Evolutionary conservation across 2,113 vertebrate genomes (phyloP).

Genomic region (Heterotilapia buettikoferi): DNA sequence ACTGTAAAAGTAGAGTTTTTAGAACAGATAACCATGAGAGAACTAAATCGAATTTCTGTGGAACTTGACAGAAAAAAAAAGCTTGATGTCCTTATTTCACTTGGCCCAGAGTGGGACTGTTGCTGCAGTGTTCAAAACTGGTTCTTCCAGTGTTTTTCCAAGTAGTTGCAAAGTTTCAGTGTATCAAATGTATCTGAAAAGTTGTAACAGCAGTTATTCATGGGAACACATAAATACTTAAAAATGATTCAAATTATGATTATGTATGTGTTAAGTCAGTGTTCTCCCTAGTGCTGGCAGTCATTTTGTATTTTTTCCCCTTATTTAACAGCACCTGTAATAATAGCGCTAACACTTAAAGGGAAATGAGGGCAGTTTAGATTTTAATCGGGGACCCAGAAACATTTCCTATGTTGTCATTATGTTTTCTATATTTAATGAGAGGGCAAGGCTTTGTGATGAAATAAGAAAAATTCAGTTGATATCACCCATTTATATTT

Average conservation of each 20-base stretch:
- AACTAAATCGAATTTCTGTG: not conserved
- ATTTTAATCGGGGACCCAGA: not conserved
- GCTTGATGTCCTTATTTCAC: not conserved
- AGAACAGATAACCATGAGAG: not conserved
- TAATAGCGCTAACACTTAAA: not conserved
- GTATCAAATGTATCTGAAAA: not conserved
- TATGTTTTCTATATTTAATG: not conserved
- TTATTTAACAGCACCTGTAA: not conserved
- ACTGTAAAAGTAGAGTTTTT: not conserved
- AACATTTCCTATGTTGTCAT: not conserved
- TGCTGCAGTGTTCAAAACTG: not conserved
- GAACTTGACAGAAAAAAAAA: not conserved
- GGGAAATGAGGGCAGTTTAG: not conserved
- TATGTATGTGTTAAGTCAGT: not conserved
- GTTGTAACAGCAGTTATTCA: not conserved
- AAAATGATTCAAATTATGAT: not conserved
- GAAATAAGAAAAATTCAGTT: not conserved
- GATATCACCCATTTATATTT: not conserved
- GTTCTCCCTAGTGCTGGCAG: not conserved
- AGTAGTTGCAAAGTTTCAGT: not conserved
- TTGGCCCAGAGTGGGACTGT: not conserved
- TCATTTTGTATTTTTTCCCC: not conserved
- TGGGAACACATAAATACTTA: not conserved
- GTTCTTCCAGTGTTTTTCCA: conserved; percentile 6
- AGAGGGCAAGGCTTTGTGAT: not conserved